Evolutionary conservation across 2,888 invertebrate genomes (phyloP).

Genomic region (Clepsis dumicolana): DNA sequence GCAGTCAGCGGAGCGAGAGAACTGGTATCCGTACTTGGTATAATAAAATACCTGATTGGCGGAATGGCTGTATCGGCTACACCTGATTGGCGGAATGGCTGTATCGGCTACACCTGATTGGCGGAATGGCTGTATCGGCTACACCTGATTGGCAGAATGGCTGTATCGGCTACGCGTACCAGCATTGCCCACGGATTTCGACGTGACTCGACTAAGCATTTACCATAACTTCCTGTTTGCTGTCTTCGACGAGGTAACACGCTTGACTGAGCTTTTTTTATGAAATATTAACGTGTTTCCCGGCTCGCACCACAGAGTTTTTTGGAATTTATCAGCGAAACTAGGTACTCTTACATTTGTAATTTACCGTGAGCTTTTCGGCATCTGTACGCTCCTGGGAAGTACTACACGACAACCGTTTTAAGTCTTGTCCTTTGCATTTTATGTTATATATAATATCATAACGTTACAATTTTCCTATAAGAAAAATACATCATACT

Average conservation of each 20-base stretch:
- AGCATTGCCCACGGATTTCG: neutral
- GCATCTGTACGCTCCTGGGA: too few species aligned
- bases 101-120: constrained; percentile 7
- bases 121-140: neutral
- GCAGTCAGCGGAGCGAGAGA: constrained; percentile 8
- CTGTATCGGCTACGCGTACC: neutral
- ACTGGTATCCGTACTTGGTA: constrained; percentile 5
- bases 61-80: neutral
- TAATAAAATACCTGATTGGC: constrained; percentile 14
- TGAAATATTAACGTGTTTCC: too few species aligned
- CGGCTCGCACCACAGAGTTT: too few species aligned
- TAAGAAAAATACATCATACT: too few species aligned
- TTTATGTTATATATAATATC: too few species aligned
- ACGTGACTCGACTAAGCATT: constrained; percentile 1
- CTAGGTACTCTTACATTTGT: too few species aligned
- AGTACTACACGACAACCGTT: too few species aligned
- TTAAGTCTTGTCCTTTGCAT: too few species aligned
- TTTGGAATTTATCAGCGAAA: too few species aligned
- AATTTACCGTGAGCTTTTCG: too few species aligned
- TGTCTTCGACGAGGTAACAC: neutral
- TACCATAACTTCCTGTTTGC: neutral
- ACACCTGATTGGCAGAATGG: constrained; percentile 9
- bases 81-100: constrained; percentile 7
- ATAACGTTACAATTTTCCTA: too few species aligned
- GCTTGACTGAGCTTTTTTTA: neutral